phyloP scores from a whole-genome alignment of 2,113 vertebrate species.

The Fulica atra region DNA sequence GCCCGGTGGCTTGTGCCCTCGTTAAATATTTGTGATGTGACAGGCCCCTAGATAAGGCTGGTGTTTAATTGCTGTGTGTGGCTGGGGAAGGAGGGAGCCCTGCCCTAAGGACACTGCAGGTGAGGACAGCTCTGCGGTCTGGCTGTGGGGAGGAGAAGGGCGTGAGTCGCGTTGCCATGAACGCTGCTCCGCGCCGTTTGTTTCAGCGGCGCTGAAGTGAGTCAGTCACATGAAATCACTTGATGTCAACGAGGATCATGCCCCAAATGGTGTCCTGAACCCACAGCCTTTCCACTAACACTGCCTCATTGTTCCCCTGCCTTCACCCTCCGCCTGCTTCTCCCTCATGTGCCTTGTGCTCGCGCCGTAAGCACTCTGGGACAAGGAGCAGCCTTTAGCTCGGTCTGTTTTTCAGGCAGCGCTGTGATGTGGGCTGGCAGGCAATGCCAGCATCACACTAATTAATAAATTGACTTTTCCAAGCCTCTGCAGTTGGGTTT shows the following conservation, averaged over 20 bases:
- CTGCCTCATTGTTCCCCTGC: slow-evolving; percentile 28
- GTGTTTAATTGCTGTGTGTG: accelerated
- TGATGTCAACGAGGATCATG: slow-evolving; percentile 12
- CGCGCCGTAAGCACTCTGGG: background rate
- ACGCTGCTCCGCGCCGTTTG: background rate
- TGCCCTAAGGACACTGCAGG: accelerated
- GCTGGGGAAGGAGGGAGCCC: background rate
- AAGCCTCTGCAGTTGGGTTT: background rate
- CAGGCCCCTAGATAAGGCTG: background rate
- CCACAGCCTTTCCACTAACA: slow-evolving; percentile 18
- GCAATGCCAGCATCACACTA: background rate
- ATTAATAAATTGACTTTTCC: background rate
- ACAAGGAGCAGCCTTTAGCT: slow-evolving; percentile 30
- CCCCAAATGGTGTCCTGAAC: slow-evolving; percentile 1
- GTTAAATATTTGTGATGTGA: no score
- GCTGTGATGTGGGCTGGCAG: background rate
- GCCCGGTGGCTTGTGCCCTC: background rate
- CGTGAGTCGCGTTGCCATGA: accelerated
- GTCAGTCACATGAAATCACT: slow-evolving; percentile 39
- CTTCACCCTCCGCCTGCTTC: background rate
- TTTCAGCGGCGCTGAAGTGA: background rate
- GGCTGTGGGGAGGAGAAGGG: background rate
- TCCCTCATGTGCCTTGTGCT: background rate
- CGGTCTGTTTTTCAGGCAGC: background rate
- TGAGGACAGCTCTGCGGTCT: accelerated